phyloP scores from a whole-genome alignment of 2,797 vertebrate species.

The Rhabdomys pumilio region DNA sequence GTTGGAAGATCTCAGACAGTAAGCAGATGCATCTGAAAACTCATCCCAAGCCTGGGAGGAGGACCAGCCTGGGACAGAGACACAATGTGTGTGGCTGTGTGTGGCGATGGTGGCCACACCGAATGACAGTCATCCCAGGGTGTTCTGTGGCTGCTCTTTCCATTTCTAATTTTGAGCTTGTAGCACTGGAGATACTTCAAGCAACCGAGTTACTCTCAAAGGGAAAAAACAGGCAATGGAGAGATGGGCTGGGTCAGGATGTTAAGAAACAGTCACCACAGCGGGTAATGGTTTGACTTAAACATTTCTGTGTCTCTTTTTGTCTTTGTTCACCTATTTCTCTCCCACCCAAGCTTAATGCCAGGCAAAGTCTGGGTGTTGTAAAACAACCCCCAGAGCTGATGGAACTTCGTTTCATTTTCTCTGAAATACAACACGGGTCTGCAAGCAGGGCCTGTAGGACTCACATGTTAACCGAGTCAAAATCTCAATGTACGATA shows the following conservation, averaged over 20 bases:
- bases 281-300: conserved; percentile 51
- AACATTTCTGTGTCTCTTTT: conserved; percentile 54
- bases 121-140: not conserved
- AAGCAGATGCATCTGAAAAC: not conserved
- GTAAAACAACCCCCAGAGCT: not conserved
- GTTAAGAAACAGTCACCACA: conserved; percentile 64
- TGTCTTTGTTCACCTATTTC: not conserved
- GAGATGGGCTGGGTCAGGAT: conserved; percentile 62
- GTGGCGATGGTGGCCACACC: not conserved
- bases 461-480: not conserved
- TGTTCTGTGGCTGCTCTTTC: not conserved
- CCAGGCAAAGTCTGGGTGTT: not conserved
- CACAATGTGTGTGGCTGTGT: not conserved
- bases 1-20: not conserved
- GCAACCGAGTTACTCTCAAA: conserved; percentile 51
- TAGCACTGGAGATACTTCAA: conserved; percentile 47
- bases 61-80: not conserved
- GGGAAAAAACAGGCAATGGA: conserved; percentile 59
- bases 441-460: not conserved
- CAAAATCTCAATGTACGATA: conserved; percentile 10
- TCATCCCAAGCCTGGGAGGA: not conserved
- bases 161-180: conserved; percentile 32
- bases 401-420: not conserved
- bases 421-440: not conserved
- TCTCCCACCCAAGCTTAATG: conserved; percentile 68